Percentiles rank a stretch among this genome's conserved stretches.
These are phyloP conservation scores for Aphaenogaster floridana DNA, from an alignment of 1,140 invertebrate species.

Conservation along the genomic window DNA sequence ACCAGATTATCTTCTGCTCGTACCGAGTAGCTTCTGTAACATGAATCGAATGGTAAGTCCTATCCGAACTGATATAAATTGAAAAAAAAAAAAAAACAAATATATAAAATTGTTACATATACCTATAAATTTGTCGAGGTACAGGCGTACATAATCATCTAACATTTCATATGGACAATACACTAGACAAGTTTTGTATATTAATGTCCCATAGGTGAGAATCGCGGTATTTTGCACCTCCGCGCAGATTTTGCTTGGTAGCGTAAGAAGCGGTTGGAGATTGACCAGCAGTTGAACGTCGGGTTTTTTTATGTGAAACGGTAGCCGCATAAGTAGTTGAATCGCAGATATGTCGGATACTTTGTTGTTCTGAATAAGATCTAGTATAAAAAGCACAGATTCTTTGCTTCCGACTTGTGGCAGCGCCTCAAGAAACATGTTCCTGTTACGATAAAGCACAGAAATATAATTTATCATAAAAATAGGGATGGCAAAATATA, in stretches of 20 bases:
- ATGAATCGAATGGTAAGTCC: slow-evolving; percentile 49
- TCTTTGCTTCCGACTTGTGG: slow-evolving; percentile 90
- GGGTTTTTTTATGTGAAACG: slow-evolving; percentile 88
- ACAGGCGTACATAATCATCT: slow-evolving; percentile 90
- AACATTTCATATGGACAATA: slow-evolving; percentile 89
- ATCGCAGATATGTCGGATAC: slow-evolving; percentile 88
- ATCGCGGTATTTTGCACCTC: slow-evolving; percentile 90
- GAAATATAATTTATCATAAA: slow-evolving; percentile 21
- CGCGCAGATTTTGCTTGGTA: slow-evolving; percentile 81
- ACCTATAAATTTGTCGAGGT: slow-evolving; percentile 89
- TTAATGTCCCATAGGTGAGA: slow-evolving; percentile 90
- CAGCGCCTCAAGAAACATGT: slow-evolving; percentile 91
- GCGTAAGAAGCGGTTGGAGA: slow-evolving; percentile 86
- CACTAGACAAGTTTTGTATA: slow-evolving; percentile 89
- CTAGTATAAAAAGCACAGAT: slow-evolving; percentile 89
- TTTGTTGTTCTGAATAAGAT: slow-evolving; percentile 89
- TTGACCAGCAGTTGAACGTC: slow-evolving; percentile 87
- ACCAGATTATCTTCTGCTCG: slow-evolving; percentile 90
- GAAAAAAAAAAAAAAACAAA: background rate
- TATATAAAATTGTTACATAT: slow-evolving; percentile 41
- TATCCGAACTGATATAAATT: slow-evolving; percentile 23
- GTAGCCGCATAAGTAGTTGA: slow-evolving; percentile 88
- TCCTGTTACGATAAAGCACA: slow-evolving; percentile 81
- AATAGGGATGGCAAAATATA: background rate
- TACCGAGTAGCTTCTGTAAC: slow-evolving; percentile 89